These are phyloP conservation scores for Dicyrtomina minuta DNA, from an alignment of 2,888 invertebrate species.

Conservation along the genomic window DNA sequence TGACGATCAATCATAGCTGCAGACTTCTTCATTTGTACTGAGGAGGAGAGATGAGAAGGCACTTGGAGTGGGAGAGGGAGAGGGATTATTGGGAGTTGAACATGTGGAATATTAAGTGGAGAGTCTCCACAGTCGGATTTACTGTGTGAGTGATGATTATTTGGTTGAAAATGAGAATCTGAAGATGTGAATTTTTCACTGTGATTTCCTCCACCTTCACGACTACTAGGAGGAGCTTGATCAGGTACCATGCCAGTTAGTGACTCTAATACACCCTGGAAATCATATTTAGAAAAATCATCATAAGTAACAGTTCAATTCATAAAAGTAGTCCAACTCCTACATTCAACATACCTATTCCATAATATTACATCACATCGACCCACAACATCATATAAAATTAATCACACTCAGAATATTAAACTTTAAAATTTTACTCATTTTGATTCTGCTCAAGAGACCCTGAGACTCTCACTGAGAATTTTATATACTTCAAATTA, in stretches of 20 bases:
- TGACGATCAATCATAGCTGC: conserved; percentile 30
- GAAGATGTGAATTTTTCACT: conserved; percentile 47
- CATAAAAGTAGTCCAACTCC: not conserved
- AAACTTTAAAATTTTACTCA: not conserved
- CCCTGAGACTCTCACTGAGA: no score
- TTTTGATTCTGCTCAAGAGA: not conserved
- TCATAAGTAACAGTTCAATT: not conserved
- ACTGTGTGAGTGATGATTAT: not conserved
- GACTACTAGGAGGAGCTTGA: conserved; percentile 22
- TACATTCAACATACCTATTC: no score
- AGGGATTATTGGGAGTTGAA: conserved; percentile 40
- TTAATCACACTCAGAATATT: no score
- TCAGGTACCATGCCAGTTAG: conserved; percentile 54
- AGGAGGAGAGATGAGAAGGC: conserved; percentile 52
- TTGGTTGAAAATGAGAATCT: conserved; percentile 36
- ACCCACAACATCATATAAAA: no score
- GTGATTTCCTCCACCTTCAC: conserved; percentile 14
- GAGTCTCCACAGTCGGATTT: conserved; percentile 21
- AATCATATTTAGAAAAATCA: conserved; percentile 18
- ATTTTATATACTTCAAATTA: no score
- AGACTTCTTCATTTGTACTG: conserved; percentile 53
- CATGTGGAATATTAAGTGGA: conserved; percentile 40
- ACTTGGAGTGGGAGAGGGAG: conserved; percentile 48
- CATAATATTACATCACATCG: no score
- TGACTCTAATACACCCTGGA: conserved; percentile 53